These are phyloP conservation scores for Agelas oroides DNA, from an alignment of 37 sponge, comb jelly and placozoan species.

Conservation along the genomic window DNA sequence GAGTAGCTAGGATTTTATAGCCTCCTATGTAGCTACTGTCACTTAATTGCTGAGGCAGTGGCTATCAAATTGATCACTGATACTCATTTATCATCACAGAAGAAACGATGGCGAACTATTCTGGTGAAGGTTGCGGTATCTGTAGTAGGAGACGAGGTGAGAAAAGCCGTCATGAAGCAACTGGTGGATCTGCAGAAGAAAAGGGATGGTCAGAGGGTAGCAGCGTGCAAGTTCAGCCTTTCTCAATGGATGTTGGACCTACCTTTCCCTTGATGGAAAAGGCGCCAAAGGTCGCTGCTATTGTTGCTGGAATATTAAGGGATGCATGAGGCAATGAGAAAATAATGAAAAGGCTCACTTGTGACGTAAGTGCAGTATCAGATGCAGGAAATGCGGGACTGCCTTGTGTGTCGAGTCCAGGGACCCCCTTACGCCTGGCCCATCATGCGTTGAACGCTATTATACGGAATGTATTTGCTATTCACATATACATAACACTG, in stretches of 20 bases:
- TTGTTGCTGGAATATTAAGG: not conserved
- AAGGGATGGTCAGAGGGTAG: not conserved
- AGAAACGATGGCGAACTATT: no score
- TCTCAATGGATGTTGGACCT: not conserved
- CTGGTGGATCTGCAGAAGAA: not conserved
- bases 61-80: no score
- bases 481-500: no score
- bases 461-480: no score
- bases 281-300: not conserved
- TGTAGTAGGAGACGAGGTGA: slow-evolving; percentile 1
- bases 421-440: not conserved
- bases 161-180: not conserved
- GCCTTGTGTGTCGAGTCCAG: not conserved
- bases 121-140: not conserved
- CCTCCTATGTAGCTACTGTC: no score
- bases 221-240: not conserved
- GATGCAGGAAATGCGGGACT: not conserved
- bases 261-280: not conserved
- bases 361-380: not conserved
- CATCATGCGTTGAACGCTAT: slow-evolving; percentile 7
- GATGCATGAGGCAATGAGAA: no score
- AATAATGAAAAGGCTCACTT: no score
- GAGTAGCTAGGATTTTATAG: no score
- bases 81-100: no score
- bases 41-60: no score